These are phyloP conservation scores for Drosophila multiciliata DNA, from an alignment of 2,888 invertebrate genomes.

Conservation along the genomic window DNA sequence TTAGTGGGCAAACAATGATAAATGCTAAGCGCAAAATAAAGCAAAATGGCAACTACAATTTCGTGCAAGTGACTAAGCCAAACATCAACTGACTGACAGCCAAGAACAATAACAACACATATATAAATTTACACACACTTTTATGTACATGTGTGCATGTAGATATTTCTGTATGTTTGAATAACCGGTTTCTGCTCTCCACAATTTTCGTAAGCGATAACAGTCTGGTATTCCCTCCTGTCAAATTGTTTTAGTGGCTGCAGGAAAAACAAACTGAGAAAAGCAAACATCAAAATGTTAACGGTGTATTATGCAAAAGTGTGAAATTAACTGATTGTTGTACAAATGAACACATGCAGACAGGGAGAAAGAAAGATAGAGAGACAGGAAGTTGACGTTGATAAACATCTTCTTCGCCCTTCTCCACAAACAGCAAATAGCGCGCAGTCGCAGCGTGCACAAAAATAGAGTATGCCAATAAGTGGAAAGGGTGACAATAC, in stretches of 20 bases:
- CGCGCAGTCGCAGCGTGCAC: slow-evolving; percentile 22
- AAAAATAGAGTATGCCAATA: slow-evolving; percentile 11
- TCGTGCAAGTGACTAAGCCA: slow-evolving; percentile 38
- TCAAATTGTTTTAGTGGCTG: slow-evolving; percentile 1
- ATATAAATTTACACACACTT: slow-evolving; percentile 6
- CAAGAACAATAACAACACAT: slow-evolving; percentile 29
- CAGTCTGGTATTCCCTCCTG: slow-evolving; percentile 7
- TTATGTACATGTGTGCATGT: background rate
- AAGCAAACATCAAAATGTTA: slow-evolving; percentile 26
- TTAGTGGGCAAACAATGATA: slow-evolving; percentile 35
- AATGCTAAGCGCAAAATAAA: slow-evolving; percentile 14
- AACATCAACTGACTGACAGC: slow-evolving; percentile 14
- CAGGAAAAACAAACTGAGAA: slow-evolving; percentile 16
- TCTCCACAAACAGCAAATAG: background rate
- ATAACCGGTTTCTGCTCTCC: slow-evolving; percentile 45
- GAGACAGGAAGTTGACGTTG: background rate
- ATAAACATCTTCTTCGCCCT: background rate
- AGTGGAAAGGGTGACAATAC: background rate
- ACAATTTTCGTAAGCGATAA: slow-evolving; percentile 33
- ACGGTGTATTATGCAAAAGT: slow-evolving; percentile 31
- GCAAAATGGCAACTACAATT: slow-evolving; percentile 23
- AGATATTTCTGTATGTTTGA: background rate
- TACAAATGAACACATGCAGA: background rate
- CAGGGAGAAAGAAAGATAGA: background rate
- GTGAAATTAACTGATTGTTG: slow-evolving; percentile 25